Evolutionary conservation across 2,113 vertebrate genomes (phyloP).

Genomic region (Pandion haliaetus): DNA sequence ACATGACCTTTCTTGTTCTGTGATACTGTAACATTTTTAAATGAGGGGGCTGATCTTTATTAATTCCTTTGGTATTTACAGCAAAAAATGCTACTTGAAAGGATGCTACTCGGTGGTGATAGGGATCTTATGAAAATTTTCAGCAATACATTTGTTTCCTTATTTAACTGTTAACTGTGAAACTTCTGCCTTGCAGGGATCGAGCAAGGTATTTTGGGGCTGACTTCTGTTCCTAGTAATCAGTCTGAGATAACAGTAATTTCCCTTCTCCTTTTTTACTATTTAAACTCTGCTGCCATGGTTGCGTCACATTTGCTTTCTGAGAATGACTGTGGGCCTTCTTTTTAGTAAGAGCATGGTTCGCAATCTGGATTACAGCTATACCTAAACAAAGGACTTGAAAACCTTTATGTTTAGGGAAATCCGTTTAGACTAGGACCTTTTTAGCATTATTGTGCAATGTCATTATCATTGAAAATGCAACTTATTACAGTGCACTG

Average conservation of each 20-base stretch:
- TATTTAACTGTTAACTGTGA: not conserved
- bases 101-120: not conserved
- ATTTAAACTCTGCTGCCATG: not conserved
- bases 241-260: not conserved
- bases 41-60: not conserved
- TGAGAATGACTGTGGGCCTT: not conserved
- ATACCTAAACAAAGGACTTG: not conserved
- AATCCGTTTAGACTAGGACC: not conserved
- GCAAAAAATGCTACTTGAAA: not conserved
- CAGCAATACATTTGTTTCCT: not conserved
- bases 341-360: not conserved
- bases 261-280: not conserved
- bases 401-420: not conserved
- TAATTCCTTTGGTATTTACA: constrained; percentile 3
- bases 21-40: not conserved
- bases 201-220: not conserved
- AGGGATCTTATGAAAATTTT: not conserved
- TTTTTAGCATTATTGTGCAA: not conserved
- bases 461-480: not conserved
- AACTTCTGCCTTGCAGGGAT: not conserved
- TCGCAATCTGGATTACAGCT: not conserved
- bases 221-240: not conserved
- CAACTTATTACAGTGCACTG: not conserved
- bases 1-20: not conserved
- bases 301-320: not conserved